Evolutionary conservation across 2,888 invertebrate genomes (phyloP).

Genomic region (Zaprionus lineosus): DNA sequence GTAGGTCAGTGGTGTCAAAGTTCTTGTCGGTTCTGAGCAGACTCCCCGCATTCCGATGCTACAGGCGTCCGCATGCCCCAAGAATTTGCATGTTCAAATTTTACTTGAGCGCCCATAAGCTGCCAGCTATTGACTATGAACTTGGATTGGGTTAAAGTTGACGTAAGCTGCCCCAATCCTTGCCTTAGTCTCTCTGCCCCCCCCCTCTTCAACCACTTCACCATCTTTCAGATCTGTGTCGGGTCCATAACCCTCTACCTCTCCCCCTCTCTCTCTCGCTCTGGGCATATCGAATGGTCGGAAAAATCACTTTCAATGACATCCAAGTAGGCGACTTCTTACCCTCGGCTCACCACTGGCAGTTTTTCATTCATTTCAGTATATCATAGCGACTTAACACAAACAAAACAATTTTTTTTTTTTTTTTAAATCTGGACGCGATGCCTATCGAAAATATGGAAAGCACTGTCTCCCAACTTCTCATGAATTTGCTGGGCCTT

Average conservation of each 20-base stretch:
- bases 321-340: too few relatives aligned
- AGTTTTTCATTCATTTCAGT: too few relatives aligned
- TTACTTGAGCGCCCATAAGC: constrained; percentile 46
- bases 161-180: constrained; percentile 22
- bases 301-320: too few relatives aligned
- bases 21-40: constrained; percentile 29
- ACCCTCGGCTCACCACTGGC: too few relatives aligned
- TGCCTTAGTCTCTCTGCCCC: neutral
- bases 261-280: too few relatives aligned
- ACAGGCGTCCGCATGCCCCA: constrained; percentile 49
- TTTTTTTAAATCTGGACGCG: neutral
- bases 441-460: constrained; percentile 3
- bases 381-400: too few relatives aligned
- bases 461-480: constrained; percentile 24
- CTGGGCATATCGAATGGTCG: too few relatives aligned
- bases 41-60: constrained; percentile 29
- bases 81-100: constrained; percentile 65
- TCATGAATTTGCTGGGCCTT: constrained; percentile 10
- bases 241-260: too few relatives aligned
- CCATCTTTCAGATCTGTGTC: too few relatives aligned
- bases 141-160: constrained; percentile 16
- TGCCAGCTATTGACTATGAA: constrained; percentile 17
- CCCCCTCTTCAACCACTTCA: too few relatives aligned
- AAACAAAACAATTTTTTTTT: too few relatives aligned
- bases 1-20: constrained; percentile 56